Evolutionary conservation across 2,113 vertebrate species (phyloP).

Genomic region (Herpetotheres cachinnans): DNA sequence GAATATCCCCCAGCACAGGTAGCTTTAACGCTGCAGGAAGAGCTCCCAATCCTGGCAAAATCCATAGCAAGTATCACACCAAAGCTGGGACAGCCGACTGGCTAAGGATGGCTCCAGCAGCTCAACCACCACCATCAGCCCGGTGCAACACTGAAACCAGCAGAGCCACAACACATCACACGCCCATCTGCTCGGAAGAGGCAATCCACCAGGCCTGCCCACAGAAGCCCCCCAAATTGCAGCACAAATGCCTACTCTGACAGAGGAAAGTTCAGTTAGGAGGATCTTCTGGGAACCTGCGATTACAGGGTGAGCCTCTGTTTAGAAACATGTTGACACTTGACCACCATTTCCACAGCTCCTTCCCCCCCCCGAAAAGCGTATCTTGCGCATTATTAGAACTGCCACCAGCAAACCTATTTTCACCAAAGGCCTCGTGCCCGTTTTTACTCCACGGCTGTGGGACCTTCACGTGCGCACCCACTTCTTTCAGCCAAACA

Average conservation of each 20-base stretch:
- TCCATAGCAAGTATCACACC: not conserved
- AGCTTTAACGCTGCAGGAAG: not conserved
- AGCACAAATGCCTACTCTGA: accelerated
- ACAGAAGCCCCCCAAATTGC: not conserved
- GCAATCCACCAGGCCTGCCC: not conserved
- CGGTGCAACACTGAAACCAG: not conserved
- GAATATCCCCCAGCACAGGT: not conserved
- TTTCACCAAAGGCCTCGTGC: not conserved
- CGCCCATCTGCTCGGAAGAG: not conserved
- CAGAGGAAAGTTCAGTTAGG: not conserved
- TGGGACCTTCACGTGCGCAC: accelerated
- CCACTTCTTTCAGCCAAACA: not conserved
- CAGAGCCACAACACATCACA: not conserved
- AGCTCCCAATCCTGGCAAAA: not conserved
- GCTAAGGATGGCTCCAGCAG: not conserved
- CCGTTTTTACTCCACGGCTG: not conserved
- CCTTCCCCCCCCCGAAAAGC: not conserved
- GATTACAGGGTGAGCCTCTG: not conserved
- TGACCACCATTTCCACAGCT: not conserved
- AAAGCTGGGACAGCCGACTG: accelerated
- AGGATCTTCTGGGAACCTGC: not conserved
- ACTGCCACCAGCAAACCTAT: not conserved
- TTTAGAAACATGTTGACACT: conserved; percentile 2
- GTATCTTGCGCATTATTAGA: not conserved
- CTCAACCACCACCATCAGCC: not conserved